phyloP scores from a whole-genome alignment of 2,113 vertebrate genomes.

The Cettia cetti region DNA sequence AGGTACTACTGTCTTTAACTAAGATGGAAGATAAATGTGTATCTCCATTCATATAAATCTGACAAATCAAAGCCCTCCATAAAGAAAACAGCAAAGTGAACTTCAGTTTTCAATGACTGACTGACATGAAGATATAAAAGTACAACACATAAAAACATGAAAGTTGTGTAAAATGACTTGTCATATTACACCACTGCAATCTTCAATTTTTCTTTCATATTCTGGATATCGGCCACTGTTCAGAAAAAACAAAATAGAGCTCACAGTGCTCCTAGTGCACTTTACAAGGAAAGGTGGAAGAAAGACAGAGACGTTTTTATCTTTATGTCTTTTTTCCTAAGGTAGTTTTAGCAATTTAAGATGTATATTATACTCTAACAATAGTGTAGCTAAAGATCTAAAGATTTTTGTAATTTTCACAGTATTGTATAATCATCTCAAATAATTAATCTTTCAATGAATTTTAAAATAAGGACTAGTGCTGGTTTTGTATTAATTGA shows the following conservation, averaged over 20 bases:
- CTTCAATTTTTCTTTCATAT: background rate
- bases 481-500: background rate
- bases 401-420: background rate
- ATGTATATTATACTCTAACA: background rate
- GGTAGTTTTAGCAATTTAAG: background rate
- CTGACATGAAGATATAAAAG: background rate
- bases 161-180: background rate
- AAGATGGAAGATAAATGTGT: background rate
- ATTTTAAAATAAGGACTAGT: background rate
- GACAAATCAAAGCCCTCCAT: background rate
- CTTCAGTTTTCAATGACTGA: background rate
- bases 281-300: background rate
- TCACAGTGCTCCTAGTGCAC: background rate
- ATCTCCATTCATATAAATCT: background rate
- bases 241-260: background rate
- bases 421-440: background rate
- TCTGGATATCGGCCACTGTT: background rate
- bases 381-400: background rate
- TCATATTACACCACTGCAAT: background rate
- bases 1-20: background rate
- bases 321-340: background rate
- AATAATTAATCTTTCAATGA: background rate
- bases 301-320: background rate
- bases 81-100: background rate
- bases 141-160: background rate